Evolutionary conservation across 2,888 invertebrate genomes (phyloP).

Genomic region (Epinotia ramella): DNA sequence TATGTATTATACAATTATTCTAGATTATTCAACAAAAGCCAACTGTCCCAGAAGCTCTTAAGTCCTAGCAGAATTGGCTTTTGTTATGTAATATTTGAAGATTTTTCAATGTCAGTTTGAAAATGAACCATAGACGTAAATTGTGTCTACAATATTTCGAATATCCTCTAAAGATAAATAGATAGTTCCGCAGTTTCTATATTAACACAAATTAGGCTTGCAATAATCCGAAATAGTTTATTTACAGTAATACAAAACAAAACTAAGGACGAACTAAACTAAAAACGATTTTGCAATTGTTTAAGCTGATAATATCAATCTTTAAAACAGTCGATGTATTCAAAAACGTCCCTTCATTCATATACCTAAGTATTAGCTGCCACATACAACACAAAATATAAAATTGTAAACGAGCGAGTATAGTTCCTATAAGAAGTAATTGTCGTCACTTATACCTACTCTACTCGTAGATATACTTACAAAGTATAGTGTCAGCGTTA

Average conservation of each 20-base stretch:
- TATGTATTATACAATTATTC: neutral
- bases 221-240: too few species aligned
- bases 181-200: too few species aligned
- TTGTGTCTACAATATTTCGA: neutral
- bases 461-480: neutral
- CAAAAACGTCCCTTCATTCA: neutral
- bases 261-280: too few species aligned
- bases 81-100: too few species aligned
- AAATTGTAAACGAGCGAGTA: slow-evolving; percentile 11
- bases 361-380: too few species aligned
- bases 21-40: neutral
- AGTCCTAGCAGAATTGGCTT: neutral
- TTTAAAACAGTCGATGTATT: neutral
- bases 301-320: neutral
- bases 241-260: too few species aligned
- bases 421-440: slow-evolving; percentile 23
- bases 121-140: neutral
- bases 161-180: too few species aligned
- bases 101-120: neutral
- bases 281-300: too few species aligned
- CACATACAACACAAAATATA: neutral
- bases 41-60: neutral
- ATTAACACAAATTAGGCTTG: too few species aligned
- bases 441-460: neutral
- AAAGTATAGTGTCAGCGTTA: slow-evolving; percentile 24